Percentiles rank a stretch among this genome's conserved stretches.
Evolutionary conservation across 1,140 invertebrate genomes (phyloP).

Genomic region (Caenorhabditis briggsae): DNA sequence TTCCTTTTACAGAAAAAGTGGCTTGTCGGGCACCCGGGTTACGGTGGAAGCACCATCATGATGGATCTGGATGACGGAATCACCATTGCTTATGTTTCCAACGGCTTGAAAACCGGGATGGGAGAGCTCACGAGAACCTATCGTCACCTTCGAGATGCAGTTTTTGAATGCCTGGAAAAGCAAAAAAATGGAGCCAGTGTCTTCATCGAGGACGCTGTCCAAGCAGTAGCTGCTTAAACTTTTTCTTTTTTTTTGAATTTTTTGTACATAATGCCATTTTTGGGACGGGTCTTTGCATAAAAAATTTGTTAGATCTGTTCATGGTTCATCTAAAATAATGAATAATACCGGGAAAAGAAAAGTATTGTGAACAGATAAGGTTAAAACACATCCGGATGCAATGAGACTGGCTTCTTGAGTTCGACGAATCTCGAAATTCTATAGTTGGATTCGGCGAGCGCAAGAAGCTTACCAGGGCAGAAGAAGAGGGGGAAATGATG

Average conservation of each 20-base stretch:
- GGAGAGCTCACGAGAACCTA: slow-evolving; percentile 74
- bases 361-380: slow-evolving; percentile 15
- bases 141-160: slow-evolving; percentile 63
- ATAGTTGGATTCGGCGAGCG: slow-evolving; percentile 1
- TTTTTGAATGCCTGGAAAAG: slow-evolving; percentile 63
- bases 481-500: neutral
- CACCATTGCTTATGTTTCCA: slow-evolving; percentile 71
- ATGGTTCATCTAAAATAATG: slow-evolving; percentile 26
- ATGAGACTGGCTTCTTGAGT: neutral
- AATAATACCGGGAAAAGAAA: slow-evolving; percentile 43
- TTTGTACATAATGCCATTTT: slow-evolving; percentile 47
- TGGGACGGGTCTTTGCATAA: slow-evolving; percentile 36
- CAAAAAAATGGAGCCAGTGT: slow-evolving; percentile 20
- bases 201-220: slow-evolving; percentile 5
- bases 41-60: slow-evolving; percentile 72
- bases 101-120: slow-evolving; percentile 74
- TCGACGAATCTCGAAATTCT: neutral
- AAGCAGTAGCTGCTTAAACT: slow-evolving; percentile 16
- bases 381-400: slow-evolving; percentile 48
- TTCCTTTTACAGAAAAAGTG: slow-evolving; percentile 70
- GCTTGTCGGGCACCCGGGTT: slow-evolving; percentile 74
- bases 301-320: neutral
- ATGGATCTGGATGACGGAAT: slow-evolving; percentile 71
- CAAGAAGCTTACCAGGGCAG: slow-evolving; percentile 25
- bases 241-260: neutral